phyloP scores from a whole-genome alignment of 2,888 invertebrate species.

The Nemoura dubitans region DNA sequence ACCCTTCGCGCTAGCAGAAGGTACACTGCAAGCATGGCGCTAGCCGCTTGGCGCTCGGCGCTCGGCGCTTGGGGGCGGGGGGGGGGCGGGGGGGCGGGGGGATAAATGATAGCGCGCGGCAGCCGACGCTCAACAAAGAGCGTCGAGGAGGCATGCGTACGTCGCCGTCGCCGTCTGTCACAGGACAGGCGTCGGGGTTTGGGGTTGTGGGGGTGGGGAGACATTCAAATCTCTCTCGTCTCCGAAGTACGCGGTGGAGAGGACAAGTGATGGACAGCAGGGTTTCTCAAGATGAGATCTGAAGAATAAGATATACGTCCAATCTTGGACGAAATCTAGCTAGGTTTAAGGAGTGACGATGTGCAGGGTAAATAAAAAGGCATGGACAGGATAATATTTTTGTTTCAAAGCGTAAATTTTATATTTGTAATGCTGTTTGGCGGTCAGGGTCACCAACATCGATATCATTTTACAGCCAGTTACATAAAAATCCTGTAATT shows the following conservation, averaged over 20 bases:
- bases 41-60: not conserved
- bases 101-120: not conserved
- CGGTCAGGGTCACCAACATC: not conserved
- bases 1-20: conserved; percentile 1
- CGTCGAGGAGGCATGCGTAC: not conserved
- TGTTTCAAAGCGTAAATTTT: not conserved
- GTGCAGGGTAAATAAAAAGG: not conserved
- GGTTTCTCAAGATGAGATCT: not conserved
- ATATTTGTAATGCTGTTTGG: not conserved
- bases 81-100: not conserved
- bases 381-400: not conserved
- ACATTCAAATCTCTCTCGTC: not conserved
- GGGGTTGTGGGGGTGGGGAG: not conserved
- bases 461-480: not conserved
- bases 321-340: not conserved
- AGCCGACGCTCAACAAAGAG: conserved; percentile 1
- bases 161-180: not conserved
- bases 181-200: not conserved
- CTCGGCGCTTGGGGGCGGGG: no score
- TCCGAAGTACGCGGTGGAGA: not conserved
- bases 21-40: not conserved
- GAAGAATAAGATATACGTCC: not conserved
- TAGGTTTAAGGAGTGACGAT: not conserved
- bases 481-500: not conserved
- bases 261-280: conserved; percentile 3